Evolutionary conservation across 53 echinoderm and acorn worm species (phyloP).

Genomic region (Hippasteria phrygiana): DNA sequence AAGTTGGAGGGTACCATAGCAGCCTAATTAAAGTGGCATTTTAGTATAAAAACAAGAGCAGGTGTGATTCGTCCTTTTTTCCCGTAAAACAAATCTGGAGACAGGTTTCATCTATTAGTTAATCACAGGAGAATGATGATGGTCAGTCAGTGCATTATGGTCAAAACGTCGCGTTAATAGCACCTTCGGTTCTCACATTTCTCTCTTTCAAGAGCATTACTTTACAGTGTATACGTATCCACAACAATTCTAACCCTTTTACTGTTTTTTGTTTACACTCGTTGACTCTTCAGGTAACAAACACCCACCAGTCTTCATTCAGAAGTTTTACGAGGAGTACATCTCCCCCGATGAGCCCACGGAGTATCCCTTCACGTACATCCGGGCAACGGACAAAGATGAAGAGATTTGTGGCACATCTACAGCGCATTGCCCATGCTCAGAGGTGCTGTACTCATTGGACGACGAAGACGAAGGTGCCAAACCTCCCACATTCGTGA

Average conservation of each 20-base stretch:
- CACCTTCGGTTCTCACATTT: too few relatives aligned
- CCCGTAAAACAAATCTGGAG: too few relatives aligned
- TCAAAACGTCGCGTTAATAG: too few relatives aligned
- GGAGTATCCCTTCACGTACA: constrained; percentile 26
- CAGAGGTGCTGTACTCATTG: constrained; percentile 48
- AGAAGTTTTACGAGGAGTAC: constrained; percentile 27
- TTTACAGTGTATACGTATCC: neutral
- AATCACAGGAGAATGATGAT: too few relatives aligned
- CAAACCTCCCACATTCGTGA: neutral
- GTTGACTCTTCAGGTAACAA: constrained; percentile 39
- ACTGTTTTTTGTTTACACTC: neutral
- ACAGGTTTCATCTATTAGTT: too few relatives aligned
- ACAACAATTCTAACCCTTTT: neutral
- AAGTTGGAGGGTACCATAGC: too few relatives aligned
- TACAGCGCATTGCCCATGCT: constrained; percentile 36
- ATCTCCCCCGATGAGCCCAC: constrained; percentile 31
- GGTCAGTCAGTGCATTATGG: too few relatives aligned
- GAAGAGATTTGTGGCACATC: neutral
- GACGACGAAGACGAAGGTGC: constrained; percentile 1
- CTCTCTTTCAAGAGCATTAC: too few relatives aligned
- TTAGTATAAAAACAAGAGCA: too few relatives aligned
- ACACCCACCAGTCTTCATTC: constrained; percentile 33
- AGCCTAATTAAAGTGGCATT: too few relatives aligned
- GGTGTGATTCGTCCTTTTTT: too few relatives aligned
- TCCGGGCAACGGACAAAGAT: constrained; percentile 48